These are phyloP conservation scores for Melikaiella ostensackeni DNA, from an alignment of 2,888 invertebrate species.

Conservation along the genomic window DNA sequence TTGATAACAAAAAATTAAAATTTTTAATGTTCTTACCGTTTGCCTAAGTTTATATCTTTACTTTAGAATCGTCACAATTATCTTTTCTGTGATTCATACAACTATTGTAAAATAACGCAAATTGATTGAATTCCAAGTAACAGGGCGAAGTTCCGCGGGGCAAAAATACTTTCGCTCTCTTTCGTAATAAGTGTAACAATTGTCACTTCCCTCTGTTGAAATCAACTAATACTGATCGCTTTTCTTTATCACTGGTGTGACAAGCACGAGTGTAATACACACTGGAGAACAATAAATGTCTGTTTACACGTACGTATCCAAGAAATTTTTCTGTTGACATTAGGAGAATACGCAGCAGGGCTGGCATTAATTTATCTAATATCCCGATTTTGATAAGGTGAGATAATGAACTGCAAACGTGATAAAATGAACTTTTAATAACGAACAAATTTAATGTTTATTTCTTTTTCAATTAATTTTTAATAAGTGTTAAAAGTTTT, in stretches of 20 bases:
- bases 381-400: background rate
- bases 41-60: background rate
- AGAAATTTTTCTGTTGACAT: conserved; percentile 42
- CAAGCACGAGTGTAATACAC: background rate
- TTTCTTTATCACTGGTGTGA: background rate
- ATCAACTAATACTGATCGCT: conserved; percentile 2
- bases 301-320: conserved; percentile 41
- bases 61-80: background rate
- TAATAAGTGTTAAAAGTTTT: too few species aligned
- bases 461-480: background rate
- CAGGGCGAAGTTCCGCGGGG: background rate
- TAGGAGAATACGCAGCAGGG: conserved; percentile 5
- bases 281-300: background rate
- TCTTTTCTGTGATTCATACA: conserved; percentile 16
- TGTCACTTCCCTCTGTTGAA: background rate
- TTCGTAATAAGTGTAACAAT: conserved; percentile 21
- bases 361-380: background rate
- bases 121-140: conserved; percentile 13
- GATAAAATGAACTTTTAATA: background rate
- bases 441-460: background rate
- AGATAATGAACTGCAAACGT: background rate
- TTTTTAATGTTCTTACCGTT: background rate
- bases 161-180: conserved; percentile 20
- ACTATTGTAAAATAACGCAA: background rate
- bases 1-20: background rate